Evolutionary conservation across 1,140 invertebrate species (phyloP).

Genomic region (Delia radicum): DNA sequence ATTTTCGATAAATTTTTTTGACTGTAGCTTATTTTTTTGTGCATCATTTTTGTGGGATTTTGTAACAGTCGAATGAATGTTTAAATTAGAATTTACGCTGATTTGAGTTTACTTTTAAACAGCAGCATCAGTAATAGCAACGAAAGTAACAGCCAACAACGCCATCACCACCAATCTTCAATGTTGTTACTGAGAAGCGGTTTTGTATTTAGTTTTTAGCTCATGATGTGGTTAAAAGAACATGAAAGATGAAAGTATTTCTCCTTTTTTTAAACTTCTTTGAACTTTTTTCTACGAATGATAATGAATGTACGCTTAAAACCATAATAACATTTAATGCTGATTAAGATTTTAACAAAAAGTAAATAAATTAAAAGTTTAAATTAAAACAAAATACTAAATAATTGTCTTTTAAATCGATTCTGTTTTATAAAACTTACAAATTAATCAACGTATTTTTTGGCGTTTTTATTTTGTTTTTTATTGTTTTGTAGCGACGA

Average conservation of each 20-base stretch:
- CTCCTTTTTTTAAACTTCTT: neutral
- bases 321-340: neutral
- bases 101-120: neutral
- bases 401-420: too few relatives aligned
- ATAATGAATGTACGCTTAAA: neutral
- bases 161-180: neutral
- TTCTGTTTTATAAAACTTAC: neutral
- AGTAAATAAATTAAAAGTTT: neutral
- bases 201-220: neutral
- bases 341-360: neutral
- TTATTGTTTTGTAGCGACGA: neutral
- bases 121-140: neutral
- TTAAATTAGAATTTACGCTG: slow-evolving; percentile 1
- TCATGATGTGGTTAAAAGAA: neutral
- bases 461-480: neutral
- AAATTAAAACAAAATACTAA: neutral
- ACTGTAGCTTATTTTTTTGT: neutral
- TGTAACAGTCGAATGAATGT: neutral
- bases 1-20: neutral
- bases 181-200: neutral
- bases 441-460: neutral
- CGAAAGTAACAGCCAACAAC: neutral
- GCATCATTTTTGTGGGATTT: neutral
- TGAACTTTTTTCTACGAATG: neutral
- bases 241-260: neutral